Evolutionary conservation across 2,888 invertebrate genomes (phyloP).

Genomic region (Dynastes tityus): DNA sequence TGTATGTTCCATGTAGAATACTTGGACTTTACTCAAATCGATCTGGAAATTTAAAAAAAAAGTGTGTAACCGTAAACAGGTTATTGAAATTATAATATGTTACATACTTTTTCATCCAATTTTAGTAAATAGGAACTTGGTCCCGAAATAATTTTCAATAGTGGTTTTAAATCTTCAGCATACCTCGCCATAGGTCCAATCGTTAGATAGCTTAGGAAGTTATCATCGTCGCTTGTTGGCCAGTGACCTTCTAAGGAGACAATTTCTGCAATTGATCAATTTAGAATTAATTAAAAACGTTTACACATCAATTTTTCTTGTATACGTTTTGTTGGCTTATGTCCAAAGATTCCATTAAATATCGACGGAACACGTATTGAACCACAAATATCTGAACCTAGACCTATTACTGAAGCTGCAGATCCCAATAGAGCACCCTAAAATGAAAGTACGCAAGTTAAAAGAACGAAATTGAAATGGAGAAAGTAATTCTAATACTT

Average conservation of each 20-base stretch:
- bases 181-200: slow-evolving; percentile 90
- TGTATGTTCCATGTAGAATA: slow-evolving; percentile 88
- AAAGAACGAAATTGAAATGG: background rate
- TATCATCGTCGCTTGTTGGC: slow-evolving; percentile 73
- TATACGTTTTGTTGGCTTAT: slow-evolving; percentile 82
- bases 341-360: slow-evolving; percentile 96
- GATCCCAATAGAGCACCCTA: slow-evolving; percentile 80
- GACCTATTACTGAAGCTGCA: slow-evolving; percentile 88
- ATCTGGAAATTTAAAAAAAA: slow-evolving; percentile 69
- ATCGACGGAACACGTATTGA: slow-evolving; percentile 95
- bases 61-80: background rate
- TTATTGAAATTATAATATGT: background rate
- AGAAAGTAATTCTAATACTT: background rate
- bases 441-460: background rate
- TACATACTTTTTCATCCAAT: slow-evolving; percentile 12
- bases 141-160: slow-evolving; percentile 80
- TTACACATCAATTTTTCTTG: slow-evolving; percentile 76
- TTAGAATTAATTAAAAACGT: background rate
- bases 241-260: slow-evolving; percentile 66
- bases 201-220: slow-evolving; percentile 80
- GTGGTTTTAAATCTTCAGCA: slow-evolving; percentile 84
- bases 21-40: slow-evolving; percentile 77
- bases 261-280: slow-evolving; percentile 68
- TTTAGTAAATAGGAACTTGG: slow-evolving; percentile 59
- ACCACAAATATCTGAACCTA: slow-evolving; percentile 96